phyloP scores from a whole-genome alignment of 2,797 vertebrate genomes.

The Dryobates pubescens region DNA sequence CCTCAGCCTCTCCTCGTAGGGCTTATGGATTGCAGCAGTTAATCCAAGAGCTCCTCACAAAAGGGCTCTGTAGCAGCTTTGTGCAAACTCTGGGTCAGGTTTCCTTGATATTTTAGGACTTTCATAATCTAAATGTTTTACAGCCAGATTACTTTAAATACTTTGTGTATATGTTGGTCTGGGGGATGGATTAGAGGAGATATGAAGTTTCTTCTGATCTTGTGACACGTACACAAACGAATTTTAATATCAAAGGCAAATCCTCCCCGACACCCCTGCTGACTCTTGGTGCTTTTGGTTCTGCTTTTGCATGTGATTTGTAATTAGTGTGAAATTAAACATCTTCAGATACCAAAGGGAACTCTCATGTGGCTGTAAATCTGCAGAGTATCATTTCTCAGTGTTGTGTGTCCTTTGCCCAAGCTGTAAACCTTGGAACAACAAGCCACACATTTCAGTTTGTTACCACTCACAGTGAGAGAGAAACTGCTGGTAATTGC shows the following conservation, averaged over 20 bases:
- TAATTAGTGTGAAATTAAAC: background rate
- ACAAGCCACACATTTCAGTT: background rate
- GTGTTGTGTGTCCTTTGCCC: rapidly evolving
- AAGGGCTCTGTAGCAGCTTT: background rate
- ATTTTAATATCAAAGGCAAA: background rate
- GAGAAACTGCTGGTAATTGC: background rate
- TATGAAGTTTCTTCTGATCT: background rate
- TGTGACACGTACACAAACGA: background rate
- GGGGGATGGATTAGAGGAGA: background rate
- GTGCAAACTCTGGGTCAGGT: background rate
- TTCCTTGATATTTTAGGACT: background rate
- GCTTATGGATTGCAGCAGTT: background rate
- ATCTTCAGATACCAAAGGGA: background rate
- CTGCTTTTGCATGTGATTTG: background rate
- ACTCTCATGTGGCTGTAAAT: background rate
- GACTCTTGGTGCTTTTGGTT: background rate
- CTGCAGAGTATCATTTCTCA: background rate
- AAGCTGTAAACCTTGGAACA: background rate
- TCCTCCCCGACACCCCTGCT: background rate
- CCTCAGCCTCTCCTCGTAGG: no score
- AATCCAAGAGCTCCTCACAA: background rate
- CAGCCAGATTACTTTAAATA: background rate
- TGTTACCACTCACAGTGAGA: background rate
- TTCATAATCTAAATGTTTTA: background rate
- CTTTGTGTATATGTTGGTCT: background rate